These are phyloP conservation scores for Plusia festucae DNA, from an alignment of 2,888 invertebrate genomes.

Conservation along the genomic window DNA sequence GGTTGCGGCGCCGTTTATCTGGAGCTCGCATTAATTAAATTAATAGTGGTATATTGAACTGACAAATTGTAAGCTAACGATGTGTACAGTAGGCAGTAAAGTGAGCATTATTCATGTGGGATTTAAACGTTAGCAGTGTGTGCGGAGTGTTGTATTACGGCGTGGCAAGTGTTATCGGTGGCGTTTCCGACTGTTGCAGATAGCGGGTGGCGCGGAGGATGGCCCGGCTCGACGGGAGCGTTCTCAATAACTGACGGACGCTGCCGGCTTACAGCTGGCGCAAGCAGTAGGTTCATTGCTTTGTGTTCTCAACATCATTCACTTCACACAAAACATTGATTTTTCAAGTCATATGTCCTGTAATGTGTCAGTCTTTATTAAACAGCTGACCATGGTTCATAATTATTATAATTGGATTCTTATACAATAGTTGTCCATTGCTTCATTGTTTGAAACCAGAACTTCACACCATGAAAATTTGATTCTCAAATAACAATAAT, in stretches of 20 bases:
- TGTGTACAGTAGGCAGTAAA: constrained; percentile 46
- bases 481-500: constrained; percentile 10
- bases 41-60: constrained; percentile 67
- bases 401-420: background rate
- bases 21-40: constrained; percentile 84
- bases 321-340: constrained; percentile 51
- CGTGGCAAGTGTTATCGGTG: constrained; percentile 82
- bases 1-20: constrained; percentile 80
- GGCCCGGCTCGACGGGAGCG: constrained; percentile 81
- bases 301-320: constrained; percentile 29
- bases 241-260: constrained; percentile 87
- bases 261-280: constrained; percentile 87
- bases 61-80: constrained; percentile 55
- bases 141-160: constrained; percentile 63
- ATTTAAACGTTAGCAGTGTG: constrained; percentile 45
- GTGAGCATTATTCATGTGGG: constrained; percentile 40
- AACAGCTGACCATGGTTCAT: constrained; percentile 1
- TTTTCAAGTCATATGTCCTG: constrained; percentile 38
- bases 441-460: constrained; percentile 6
- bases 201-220: constrained; percentile 85
- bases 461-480: constrained; percentile 25
- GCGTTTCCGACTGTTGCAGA: constrained; percentile 87
- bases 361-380: constrained; percentile 21
- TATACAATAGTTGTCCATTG: constrained; percentile 1
- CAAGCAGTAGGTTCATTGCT: constrained; percentile 78